phyloP scores from a whole-genome alignment of 2,888 invertebrate genomes.

The Eupithecia exiguata region DNA sequence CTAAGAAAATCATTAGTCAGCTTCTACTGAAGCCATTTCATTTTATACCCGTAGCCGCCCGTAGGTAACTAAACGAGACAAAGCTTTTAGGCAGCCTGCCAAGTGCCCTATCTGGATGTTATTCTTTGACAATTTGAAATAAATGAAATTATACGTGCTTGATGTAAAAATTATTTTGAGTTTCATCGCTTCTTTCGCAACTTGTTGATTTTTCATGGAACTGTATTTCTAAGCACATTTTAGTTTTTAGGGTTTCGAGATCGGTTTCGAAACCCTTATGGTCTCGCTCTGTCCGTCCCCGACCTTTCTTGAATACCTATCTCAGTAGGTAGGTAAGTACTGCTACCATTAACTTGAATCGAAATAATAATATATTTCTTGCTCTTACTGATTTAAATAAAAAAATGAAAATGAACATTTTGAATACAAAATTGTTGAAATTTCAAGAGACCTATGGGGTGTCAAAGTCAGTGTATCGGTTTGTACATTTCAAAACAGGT shows the following conservation, averaged over 20 bases:
- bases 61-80: slow-evolving; percentile 26
- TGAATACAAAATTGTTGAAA: too few relatives aligned
- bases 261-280: too few relatives aligned
- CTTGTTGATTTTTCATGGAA: slow-evolving; percentile 34
- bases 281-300: too few relatives aligned
- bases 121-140: slow-evolving; percentile 48
- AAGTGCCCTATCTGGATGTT: slow-evolving; percentile 35
- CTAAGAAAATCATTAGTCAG: slow-evolving; percentile 34
- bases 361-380: too few relatives aligned
- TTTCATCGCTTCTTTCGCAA: slow-evolving; percentile 31
- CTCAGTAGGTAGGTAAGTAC: too few relatives aligned
- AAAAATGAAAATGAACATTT: too few relatives aligned
- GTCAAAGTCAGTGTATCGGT: too few relatives aligned
- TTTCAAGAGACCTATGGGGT: too few relatives aligned
- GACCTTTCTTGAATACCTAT: too few relatives aligned
- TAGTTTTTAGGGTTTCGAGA: not conserved
- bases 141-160: slow-evolving; percentile 56
- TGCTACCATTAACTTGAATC: too few relatives aligned
- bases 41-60: slow-evolving; percentile 20
- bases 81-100: slow-evolving; percentile 37
- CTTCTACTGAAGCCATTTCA: slow-evolving; percentile 17
- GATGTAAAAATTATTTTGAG: slow-evolving; percentile 60
- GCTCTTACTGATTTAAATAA: too few relatives aligned
- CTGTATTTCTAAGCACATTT: not conserved
- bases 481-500: too few relatives aligned